phyloP scores from a whole-genome alignment of 1,140 invertebrate genomes.

The Bombus difficillimus region DNA sequence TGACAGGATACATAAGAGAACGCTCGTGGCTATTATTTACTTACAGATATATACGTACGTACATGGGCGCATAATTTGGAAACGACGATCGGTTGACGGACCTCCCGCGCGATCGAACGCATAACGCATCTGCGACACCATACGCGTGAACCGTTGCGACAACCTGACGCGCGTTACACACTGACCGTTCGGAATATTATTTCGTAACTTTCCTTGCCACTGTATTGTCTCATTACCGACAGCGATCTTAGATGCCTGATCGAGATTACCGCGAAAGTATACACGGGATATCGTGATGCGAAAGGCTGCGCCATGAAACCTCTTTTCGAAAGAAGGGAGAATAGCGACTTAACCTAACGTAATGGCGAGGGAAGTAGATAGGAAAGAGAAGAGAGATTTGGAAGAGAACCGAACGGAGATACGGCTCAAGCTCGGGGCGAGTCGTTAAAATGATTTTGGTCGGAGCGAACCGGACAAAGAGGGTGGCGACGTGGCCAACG shows the following conservation, averaged over 20 bases:
- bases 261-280: conserved; percentile 6
- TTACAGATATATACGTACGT: background rate
- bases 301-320: background rate
- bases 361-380: background rate
- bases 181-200: conserved; percentile 9
- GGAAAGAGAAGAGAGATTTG: background rate
- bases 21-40: background rate
- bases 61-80: background rate
- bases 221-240: conserved; percentile 3
- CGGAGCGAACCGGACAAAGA: background rate
- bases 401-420: background rate
- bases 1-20: background rate
- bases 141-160: conserved; percentile 5
- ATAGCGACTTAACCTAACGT: background rate
- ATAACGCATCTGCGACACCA: conserved; percentile 1
- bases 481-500: conserved; percentile 32
- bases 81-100: no score
- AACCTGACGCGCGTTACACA: background rate
- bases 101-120: conserved; percentile 2
- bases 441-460: conserved; percentile 19
- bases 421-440: background rate
- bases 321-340: background rate
- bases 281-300: background rate
- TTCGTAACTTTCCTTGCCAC: conserved; percentile 6
- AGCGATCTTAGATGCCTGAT: conserved; percentile 11